These are phyloP conservation scores for Sphaerophoria taeniata DNA, from an alignment of 2,888 invertebrate species.

Conservation along the genomic window DNA sequence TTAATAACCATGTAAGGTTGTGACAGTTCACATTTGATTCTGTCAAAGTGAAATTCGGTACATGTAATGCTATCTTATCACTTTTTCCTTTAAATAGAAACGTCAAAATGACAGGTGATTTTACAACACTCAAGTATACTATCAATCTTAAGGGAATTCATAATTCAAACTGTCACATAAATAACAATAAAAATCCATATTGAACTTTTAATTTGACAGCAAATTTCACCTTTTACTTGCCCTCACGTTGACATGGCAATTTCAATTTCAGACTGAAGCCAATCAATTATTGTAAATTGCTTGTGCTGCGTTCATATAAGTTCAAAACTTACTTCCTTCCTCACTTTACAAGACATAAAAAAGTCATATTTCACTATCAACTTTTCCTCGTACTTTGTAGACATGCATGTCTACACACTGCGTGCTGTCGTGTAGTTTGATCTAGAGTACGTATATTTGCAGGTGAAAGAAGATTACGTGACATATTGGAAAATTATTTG, in stretches of 20 bases:
- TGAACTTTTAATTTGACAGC: conserved; percentile 10
- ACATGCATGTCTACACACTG: conserved; percentile 14
- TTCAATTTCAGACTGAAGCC: conserved; percentile 25
- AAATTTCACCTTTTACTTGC: not conserved
- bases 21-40: not conserved
- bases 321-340: not conserved
- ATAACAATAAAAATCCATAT: not conserved
- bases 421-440: not conserved
- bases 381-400: not conserved
- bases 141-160: not conserved
- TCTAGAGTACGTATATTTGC: not conserved
- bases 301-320: not conserved
- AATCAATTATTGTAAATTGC: conserved; percentile 26
- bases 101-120: not conserved
- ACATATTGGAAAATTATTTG: conserved; percentile 35
- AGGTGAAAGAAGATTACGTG: not conserved
- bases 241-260: conserved; percentile 4
- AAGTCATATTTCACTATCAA: not conserved
- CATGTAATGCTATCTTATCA: not conserved
- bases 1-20: not conserved
- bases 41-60: not conserved
- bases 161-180: conserved; percentile 23
- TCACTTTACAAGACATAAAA: not conserved
- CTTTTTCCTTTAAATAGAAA: not conserved
- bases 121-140: not conserved